Base-by-base conservation (phyloP, 2,888 invertebrate genomes). In the Cryptophagus acutangulus region DNA sequence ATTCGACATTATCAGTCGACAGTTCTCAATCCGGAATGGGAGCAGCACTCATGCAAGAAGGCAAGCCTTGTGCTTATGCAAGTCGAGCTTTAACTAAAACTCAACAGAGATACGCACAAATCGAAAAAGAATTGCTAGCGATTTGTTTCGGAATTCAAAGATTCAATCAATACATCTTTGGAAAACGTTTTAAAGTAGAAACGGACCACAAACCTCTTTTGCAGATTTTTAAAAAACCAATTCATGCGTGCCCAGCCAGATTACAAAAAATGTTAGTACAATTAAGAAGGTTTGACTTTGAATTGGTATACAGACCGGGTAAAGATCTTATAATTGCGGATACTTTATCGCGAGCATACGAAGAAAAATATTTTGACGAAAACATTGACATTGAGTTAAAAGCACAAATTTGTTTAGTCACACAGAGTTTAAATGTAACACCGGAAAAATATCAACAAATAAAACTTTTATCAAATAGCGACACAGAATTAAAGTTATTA, bases 201-300 rank as follows among this genome's bases (percentile, higher is more conserved):
- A 51, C 50, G 2, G 54, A 59, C 26, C 43, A 48, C 18, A 30
- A 36, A 39, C 50, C 43, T 38, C 15, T 44, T 26, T 10, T 45
- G 12, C 8, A 36, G 2, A 34, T 45, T 42, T 33, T 49, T 13
- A 41, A 41, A 31, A 46, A 45, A 41, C 28, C 35, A 9, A 17
- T 46, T 9, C 39, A 39, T 33, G 15, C 16, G 10, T 31, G 30
- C 35, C 48, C 43, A 9, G 31, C 40, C 30, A 17, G 46, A 10
- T 17, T 48, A 25, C 45, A 48, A 37, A 3, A 40, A 14, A 45
- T 45, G 35, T 13, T 47, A 14, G 10, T 43, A 10, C 24, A 40
- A 29, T 15, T 43, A 33, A 40, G 36, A 33, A 40, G 37, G 33
- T 46, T 44, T 28, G 30, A 43, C 26, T 28, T 46, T 24, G 33